Percentiles rank a stretch among this genome's conserved stretches.
Conservation (phyloP, 2,797 vertebrate genomes). For the Balearica regulorum region DNA sequence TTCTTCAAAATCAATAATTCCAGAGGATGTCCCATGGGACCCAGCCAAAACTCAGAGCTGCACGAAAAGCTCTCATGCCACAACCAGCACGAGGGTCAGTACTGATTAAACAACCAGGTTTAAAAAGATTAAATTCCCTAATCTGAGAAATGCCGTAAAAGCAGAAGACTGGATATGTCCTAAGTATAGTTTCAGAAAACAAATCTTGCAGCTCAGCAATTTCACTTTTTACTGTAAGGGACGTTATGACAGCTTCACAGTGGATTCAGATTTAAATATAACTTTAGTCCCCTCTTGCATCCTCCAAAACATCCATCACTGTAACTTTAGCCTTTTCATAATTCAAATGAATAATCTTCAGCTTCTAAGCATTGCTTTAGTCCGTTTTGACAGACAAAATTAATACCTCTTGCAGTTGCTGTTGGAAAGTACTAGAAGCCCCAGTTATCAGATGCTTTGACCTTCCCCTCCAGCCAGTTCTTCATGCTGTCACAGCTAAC, state of each 20-base stretch:
- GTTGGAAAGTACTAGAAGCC: constrained; percentile 2
- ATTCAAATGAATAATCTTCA: constrained; percentile 53
- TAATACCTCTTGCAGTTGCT: constrained; percentile 15
- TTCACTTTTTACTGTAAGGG: not conserved
- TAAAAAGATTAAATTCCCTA: not conserved
- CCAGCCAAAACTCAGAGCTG: not conserved
- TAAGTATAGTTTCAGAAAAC: constrained; percentile 20
- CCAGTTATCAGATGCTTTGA: not conserved
- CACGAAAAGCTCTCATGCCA: not conserved
- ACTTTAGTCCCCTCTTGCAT: constrained; percentile 30
- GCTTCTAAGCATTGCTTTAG: constrained; percentile 21
- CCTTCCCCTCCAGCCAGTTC: not conserved
- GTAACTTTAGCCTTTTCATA: constrained; percentile 46
- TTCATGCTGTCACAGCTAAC: not conserved
- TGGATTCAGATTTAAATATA: constrained; percentile 46
- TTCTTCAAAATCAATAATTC: not conserved
- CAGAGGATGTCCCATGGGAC: not conserved
- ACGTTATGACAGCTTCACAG: constrained; percentile 42
- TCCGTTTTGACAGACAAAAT: constrained; percentile 51
- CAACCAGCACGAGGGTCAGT: not conserved
- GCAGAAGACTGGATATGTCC: not conserved
- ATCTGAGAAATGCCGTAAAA: not conserved
- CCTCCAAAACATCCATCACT: constrained; percentile 49
- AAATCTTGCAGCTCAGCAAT: constrained; percentile 40
- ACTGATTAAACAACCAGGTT: not conserved